A percentile compares a stretch with the other conserved stretches of the same genome.
These are phyloP conservation scores for Perca flavescens DNA, from an alignment of 2,113 vertebrate genomes.

Conservation along the genomic window DNA sequence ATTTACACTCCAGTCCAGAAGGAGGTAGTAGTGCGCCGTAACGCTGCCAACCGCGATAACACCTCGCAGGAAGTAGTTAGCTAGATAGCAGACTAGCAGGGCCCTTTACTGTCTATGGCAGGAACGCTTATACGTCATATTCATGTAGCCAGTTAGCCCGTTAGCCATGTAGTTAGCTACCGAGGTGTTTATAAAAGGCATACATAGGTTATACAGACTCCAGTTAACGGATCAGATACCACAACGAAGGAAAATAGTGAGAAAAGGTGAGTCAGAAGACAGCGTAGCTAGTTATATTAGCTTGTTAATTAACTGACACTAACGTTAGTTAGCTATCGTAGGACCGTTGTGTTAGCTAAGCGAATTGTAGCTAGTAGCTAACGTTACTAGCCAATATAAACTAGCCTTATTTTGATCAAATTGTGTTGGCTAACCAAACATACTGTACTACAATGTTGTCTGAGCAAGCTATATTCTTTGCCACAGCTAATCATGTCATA, in stretches of 20 bases:
- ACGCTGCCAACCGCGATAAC: not conserved
- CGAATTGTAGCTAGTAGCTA: conserved; percentile 28
- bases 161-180: conserved; percentile 56
- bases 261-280: conserved; percentile 53
- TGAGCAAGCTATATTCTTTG: fast-evolving
- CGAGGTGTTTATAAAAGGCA: not conserved
- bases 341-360: conserved; percentile 20
- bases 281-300: not conserved
- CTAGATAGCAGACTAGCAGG: not conserved
- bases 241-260: not conserved
- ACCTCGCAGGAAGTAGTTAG: conserved; percentile 32
- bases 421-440: not conserved
- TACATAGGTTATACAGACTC: not conserved
- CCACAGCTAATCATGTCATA: fast-evolving
- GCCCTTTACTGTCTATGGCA: too few species aligned
- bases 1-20: conserved; percentile 18
- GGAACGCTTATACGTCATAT: conserved; percentile 37
- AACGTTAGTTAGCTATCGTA: not conserved
- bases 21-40: conserved; percentile 21
- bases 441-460: fast-evolving
- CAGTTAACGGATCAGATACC: not conserved
- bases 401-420: not conserved
- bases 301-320: not conserved
- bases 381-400: conserved; percentile 12
- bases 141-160: conserved; percentile 7